Evolutionary conservation across 1,140 invertebrate species (phyloP).

Genomic region (Cydia amplana): DNA sequence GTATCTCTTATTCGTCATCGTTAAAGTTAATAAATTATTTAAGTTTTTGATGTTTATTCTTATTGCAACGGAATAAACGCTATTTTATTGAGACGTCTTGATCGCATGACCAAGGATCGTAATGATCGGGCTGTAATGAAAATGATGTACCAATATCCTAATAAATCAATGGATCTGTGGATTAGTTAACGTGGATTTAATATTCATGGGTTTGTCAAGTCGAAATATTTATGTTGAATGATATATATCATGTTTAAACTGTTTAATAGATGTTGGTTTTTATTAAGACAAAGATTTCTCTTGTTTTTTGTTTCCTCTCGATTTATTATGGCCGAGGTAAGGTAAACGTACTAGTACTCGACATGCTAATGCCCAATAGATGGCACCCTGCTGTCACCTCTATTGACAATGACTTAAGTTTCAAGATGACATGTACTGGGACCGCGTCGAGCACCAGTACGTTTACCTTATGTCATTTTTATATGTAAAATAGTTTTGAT

Average conservation of each 20-base stretch:
- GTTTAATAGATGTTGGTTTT: conserved; percentile 11
- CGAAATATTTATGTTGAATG: conserved; percentile 27
- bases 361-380: too few relatives aligned
- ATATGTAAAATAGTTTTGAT: too few relatives aligned
- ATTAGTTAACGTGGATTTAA: conserved; percentile 21
- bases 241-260: conserved; percentile 1
- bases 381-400: too few relatives aligned
- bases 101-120: conserved; percentile 29
- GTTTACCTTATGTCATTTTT: too few relatives aligned
- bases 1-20: conserved; percentile 77
- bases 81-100: conserved; percentile 25
- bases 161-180: conserved; percentile 27
- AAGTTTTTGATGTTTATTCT: neutral
- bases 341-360: too few relatives aligned
- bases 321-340: neutral
- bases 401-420: too few relatives aligned
- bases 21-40: conserved; percentile 60
- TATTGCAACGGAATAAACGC: conserved; percentile 8
- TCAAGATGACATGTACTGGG: too few relatives aligned
- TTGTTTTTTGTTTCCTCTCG: neutral
- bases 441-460: too few relatives aligned
- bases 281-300: neutral
- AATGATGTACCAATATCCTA: conserved; percentile 31
- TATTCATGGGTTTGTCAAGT: conserved; percentile 27
- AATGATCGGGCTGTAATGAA: conserved; percentile 12